These are phyloP conservation scores for Aplysina aerophoba DNA, from an alignment of 37 sponge, comb jelly and placozoan species.

Conservation along the genomic window DNA sequence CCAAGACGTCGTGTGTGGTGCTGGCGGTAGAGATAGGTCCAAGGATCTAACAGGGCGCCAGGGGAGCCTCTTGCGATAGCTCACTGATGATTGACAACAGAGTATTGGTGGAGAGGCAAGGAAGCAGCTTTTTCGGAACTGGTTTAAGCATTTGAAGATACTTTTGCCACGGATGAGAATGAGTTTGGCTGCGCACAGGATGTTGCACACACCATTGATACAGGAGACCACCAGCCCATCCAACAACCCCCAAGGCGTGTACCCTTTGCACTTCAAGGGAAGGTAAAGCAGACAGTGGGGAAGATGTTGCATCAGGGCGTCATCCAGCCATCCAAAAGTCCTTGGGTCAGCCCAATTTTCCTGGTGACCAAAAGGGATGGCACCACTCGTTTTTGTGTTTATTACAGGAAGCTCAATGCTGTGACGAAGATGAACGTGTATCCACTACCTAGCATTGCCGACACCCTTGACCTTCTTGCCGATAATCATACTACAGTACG, in stretches of 20 bases:
- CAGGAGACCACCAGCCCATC: constrained; percentile 40
- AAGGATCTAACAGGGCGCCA: not conserved
- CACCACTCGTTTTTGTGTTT: constrained; percentile 17
- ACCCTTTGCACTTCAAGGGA: constrained; percentile 37
- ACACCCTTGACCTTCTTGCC: constrained; percentile 43
- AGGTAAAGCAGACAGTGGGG: constrained; percentile 15
- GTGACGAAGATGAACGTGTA: constrained; percentile 16
- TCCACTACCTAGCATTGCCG: constrained; percentile 26
- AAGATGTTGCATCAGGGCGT: constrained; percentile 18
- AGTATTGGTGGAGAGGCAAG: not conserved
- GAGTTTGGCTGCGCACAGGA: constrained; percentile 26
- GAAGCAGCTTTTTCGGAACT: too few species aligned
- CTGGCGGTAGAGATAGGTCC: not conserved
- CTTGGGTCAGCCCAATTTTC: constrained; percentile 33
- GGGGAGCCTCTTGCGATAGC: not conserved
- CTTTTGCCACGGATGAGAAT: constrained; percentile 2
- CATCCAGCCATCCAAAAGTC: constrained; percentile 16
- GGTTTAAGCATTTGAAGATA: not conserved
- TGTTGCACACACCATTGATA: constrained; percentile 35
- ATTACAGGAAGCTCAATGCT: constrained; percentile 27
- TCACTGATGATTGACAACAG: too few species aligned
- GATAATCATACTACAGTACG: not conserved
- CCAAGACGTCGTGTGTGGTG: constrained; percentile 4
- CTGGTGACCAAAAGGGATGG: constrained; percentile 35
- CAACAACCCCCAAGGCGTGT: constrained; percentile 38